Percentiles rank a stretch among this genome's conserved stretches.
Evolutionary conservation across 2,797 vertebrate genomes (phyloP).

Genomic region (Semaprochilodus insignis): DNA sequence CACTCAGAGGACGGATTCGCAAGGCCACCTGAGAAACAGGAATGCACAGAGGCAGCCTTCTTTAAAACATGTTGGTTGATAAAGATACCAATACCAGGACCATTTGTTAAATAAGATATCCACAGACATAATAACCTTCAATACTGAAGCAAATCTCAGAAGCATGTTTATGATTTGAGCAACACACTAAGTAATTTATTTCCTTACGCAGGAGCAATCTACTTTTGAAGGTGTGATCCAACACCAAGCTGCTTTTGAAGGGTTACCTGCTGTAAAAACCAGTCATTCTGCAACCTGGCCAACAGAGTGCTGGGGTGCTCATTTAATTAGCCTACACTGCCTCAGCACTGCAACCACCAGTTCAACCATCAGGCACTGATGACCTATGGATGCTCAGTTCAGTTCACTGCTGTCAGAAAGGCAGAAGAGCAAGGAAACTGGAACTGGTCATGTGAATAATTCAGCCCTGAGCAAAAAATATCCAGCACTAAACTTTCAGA

Average conservation of each 20-base stretch:
- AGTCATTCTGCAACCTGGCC: neutral
- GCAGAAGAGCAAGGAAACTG: constrained; percentile 53
- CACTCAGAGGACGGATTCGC: constrained; percentile 88
- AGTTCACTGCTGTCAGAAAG: constrained; percentile 18
- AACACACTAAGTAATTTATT: neutral
- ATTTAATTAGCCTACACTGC: neutral
- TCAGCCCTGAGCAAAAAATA: constrained; percentile 65
- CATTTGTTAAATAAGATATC: neutral
- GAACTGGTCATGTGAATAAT: constrained; percentile 75
- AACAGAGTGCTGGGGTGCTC: neutral
- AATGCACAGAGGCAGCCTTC: constrained; percentile 2
- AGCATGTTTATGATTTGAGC: neutral
- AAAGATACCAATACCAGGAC: neutral
- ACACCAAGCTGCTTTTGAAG: neutral
- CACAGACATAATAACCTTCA: neutral
- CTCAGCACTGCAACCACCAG: neutral
- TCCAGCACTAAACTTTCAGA: constrained; percentile 22
- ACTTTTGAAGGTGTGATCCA: neutral
- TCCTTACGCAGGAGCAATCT: neutral
- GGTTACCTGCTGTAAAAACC: neutral
- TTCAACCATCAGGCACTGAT: constrained; percentile 19
- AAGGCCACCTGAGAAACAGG: constrained; percentile 84
- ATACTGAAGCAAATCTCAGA: neutral
- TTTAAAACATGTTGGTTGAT: neutral
- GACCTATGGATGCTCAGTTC: constrained; percentile 26